phyloP scores from a whole-genome alignment of 2,113 vertebrate species.

The Podarcis muralis region DNA sequence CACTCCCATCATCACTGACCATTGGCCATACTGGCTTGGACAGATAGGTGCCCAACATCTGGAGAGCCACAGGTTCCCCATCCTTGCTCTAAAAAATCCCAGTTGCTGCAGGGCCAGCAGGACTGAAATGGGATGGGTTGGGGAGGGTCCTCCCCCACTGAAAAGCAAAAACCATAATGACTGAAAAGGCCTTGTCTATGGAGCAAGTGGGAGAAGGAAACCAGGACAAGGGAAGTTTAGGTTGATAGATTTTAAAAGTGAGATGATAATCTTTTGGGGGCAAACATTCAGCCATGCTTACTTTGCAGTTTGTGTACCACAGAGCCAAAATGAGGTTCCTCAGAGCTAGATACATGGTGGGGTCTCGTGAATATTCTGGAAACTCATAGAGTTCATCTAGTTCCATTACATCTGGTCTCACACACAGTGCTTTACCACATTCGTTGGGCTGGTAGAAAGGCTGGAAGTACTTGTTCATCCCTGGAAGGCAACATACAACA shows the following conservation, averaged over 20 bases:
- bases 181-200: too few relatives aligned
- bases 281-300: slow-evolving; percentile 36
- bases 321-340: slow-evolving; percentile 94
- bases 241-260: not conserved
- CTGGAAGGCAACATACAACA: slow-evolving; percentile 78
- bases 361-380: slow-evolving; percentile 95
- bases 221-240: too few relatives aligned
- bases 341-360: slow-evolving; percentile 96
- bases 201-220: too few relatives aligned
- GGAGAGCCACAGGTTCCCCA: too few relatives aligned
- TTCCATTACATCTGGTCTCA: slow-evolving; percentile 98
- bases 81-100: not conserved
- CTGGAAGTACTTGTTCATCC: slow-evolving; percentile 93
- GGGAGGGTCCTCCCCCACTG: too few relatives aligned
- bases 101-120: not conserved
- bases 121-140: too few relatives aligned
- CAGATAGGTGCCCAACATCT: too few relatives aligned
- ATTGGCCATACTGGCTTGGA: too few relatives aligned
- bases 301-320: slow-evolving; percentile 94
- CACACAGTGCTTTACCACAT: slow-evolving; percentile 95
- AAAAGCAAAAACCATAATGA: too few relatives aligned
- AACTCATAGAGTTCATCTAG: slow-evolving; percentile 98
- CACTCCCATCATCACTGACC: too few relatives aligned
- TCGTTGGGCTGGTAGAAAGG: slow-evolving; percentile 98
- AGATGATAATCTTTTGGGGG: not conserved